phyloP scores from a whole-genome alignment of 2,113 vertebrate species.

The Silurus meridionalis region DNA sequence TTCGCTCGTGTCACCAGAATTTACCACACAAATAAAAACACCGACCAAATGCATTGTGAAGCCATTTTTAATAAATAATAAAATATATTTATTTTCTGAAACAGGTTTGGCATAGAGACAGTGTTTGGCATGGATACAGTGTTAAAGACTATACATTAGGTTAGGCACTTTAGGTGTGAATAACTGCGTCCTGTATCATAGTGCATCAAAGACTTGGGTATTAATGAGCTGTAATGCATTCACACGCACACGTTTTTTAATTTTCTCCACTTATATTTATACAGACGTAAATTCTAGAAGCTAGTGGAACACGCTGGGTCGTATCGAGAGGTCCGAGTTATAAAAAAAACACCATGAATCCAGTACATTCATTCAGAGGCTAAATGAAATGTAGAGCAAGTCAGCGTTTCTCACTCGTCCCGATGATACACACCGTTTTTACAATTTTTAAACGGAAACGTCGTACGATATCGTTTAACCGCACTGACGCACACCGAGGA shows the following conservation, averaged over 20 bases:
- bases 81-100: constrained; percentile 57
- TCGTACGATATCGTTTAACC: neutral
- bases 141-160: constrained; percentile 52
- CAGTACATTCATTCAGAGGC: neutral
- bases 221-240: neutral
- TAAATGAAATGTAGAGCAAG: constrained; percentile 2
- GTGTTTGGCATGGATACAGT: constrained; percentile 57
- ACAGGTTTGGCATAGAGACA: constrained; percentile 57
- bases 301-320: neutral
- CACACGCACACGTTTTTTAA: neutral
- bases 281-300: neutral
- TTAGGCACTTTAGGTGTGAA: constrained; percentile 32
- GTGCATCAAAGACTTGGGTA: neutral
- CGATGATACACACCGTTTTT: neutral
- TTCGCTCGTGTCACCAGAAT: no score
- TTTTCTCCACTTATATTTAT: neutral
- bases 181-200: neutral
- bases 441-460: neutral
- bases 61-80: constrained; percentile 57
- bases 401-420: neutral
- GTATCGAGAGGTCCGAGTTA: neutral
- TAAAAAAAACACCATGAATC: neutral
- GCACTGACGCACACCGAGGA: neutral
- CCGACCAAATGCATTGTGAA: constrained; percentile 21
- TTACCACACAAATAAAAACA: neutral